Percentiles rank a stretch among this genome's conserved stretches.
Conservation (phyloP, 2,113 vertebrate species). For the Carassius gibelio region DNA sequence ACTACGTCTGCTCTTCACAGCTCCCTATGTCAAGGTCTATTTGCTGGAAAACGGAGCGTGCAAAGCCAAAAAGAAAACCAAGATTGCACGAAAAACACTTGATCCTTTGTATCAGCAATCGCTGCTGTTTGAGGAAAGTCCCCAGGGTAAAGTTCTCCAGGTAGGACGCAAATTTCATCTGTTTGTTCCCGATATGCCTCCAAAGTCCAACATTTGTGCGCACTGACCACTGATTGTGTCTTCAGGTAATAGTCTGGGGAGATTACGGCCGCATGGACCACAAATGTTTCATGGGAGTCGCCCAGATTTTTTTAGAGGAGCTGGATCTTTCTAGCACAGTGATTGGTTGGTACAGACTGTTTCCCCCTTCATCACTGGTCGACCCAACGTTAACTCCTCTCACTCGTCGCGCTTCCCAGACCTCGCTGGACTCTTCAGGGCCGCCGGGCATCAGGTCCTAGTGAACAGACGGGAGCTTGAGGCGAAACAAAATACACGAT, state of each 20-base stretch:
- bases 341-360: constrained; percentile 99
- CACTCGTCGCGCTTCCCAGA: constrained; percentile 95
- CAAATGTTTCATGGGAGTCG: constrained; percentile 99
- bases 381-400: constrained; percentile 96
- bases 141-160: constrained; percentile 98
- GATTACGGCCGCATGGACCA: constrained; percentile 99
- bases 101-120: constrained; percentile 98
- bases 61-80: constrained; percentile 99
- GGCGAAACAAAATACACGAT: constrained; percentile 26
- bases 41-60: constrained; percentile 94
- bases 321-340: constrained; percentile 98
- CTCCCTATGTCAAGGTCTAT: constrained; percentile 98
- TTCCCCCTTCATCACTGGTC: constrained; percentile 96
- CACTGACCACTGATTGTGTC: constrained; percentile 10
- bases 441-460: constrained; percentile 92
- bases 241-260: constrained; percentile 97
- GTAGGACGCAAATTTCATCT: constrained; percentile 69
- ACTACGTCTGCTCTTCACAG: constrained; percentile 69
- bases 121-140: constrained; percentile 94
- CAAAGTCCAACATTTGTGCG: background rate
- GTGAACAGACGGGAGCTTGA: constrained; percentile 68
- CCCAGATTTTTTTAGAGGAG: constrained; percentile 97
- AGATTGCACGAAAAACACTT: constrained; percentile 97
- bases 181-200: background rate
- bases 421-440: constrained; percentile 96